Percentiles rank a stretch among this genome's conserved stretches.
phyloP scores from a whole-genome alignment of 2,113 vertebrate species.

The Cyanoderma ruficeps region DNA sequence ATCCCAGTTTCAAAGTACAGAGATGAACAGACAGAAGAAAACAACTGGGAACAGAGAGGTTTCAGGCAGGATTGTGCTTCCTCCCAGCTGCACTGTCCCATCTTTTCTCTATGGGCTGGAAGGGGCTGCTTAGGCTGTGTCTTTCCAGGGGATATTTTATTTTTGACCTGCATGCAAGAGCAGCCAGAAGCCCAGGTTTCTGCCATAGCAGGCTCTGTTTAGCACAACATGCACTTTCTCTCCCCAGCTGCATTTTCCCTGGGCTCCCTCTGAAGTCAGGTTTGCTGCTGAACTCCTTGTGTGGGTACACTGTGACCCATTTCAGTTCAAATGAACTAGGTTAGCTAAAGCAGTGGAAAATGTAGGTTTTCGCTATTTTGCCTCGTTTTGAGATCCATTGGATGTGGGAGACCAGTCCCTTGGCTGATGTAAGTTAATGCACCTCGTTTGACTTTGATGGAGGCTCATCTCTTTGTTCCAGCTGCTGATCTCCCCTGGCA shows the following conservation, averaged over 20 bases:
- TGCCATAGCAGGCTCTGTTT: background rate
- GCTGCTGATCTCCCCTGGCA: background rate
- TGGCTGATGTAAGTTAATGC: background rate
- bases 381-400: background rate
- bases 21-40: background rate
- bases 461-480: background rate
- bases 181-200: background rate
- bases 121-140: background rate
- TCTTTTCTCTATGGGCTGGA: background rate
- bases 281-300: conserved; percentile 41
- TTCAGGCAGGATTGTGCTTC: fast-evolving
- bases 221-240: background rate
- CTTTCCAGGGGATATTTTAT: background rate
- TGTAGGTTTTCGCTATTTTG: conserved; percentile 41
- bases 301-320: conserved; percentile 63
- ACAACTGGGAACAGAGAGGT: background rate
- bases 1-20: background rate
- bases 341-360: conserved; percentile 45
- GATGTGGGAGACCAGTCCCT: background rate
- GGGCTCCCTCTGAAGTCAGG: conserved; percentile 6
- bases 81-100: background rate
- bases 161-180: background rate
- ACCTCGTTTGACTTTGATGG: conserved; percentile 13
- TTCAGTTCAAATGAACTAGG: conserved; percentile 56
- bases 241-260: conserved; percentile 31